A percentile compares a stretch with the other conserved stretches of the same genome.
phyloP scores from a whole-genome alignment of 1,140 invertebrate genomes.

The Sweltsa coloradensis region DNA sequence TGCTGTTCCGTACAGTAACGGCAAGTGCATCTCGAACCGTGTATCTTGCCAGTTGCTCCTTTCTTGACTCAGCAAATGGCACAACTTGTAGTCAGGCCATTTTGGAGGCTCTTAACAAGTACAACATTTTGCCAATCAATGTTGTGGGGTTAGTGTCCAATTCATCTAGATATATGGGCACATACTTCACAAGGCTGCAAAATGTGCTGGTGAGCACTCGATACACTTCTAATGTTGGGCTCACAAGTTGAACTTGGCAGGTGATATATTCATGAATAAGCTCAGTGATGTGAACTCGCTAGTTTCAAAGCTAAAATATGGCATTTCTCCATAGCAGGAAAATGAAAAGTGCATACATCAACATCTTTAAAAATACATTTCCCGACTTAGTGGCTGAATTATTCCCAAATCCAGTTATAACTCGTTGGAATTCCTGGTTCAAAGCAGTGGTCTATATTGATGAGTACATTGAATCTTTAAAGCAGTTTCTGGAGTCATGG shows the following conservation, averaged over 20 bases:
- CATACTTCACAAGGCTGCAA: background rate
- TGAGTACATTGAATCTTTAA: background rate
- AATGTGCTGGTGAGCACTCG: background rate
- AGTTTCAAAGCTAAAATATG: no score
- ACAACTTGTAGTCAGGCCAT: conserved; percentile 1
- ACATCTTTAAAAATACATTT: background rate
- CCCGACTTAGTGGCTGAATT: background rate
- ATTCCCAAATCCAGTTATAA: conserved; percentile 2
- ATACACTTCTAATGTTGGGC: conserved; percentile 1
- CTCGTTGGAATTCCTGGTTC: conserved; percentile 3
- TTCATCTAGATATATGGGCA: background rate
- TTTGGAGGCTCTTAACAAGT: background rate
- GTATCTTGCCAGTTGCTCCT: background rate
- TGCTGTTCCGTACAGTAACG: background rate
- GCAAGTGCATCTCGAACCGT: background rate
- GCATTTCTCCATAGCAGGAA: background rate
- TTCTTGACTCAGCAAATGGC: conserved; percentile 1
- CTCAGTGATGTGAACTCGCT: background rate
- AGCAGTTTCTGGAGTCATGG: background rate
- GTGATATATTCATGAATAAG: background rate
- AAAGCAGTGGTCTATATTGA: background rate
- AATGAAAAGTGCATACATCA: background rate
- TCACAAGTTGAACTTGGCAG: background rate
- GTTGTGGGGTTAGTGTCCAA: background rate
- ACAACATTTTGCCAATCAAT: background rate